Evolutionary conservation across 1,140 invertebrate species (phyloP).

Genomic region (Leptinotarsa texana): DNA sequence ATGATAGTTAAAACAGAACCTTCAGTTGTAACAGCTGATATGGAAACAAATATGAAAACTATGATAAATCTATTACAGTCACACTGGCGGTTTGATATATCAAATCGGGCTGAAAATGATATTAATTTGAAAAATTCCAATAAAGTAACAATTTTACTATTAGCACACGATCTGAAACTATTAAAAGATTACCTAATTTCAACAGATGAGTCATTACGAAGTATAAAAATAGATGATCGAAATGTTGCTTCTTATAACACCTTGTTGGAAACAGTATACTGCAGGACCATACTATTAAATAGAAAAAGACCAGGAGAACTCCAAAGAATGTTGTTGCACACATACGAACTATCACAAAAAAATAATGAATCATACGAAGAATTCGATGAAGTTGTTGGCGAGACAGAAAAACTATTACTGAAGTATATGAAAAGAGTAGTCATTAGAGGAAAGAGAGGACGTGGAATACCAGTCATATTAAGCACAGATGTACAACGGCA

Average conservation of each 20-base stretch:
- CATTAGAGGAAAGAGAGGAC: constrained; percentile 31
- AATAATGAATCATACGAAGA: constrained; percentile 33
- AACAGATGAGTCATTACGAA: constrained; percentile 45
- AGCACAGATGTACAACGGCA: too few relatives aligned
- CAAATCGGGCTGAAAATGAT: constrained; percentile 42
- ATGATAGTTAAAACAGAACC: constrained; percentile 17
- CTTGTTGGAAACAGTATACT: constrained; percentile 35
- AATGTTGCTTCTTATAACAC: constrained; percentile 35
- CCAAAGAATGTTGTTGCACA: constrained; percentile 20
- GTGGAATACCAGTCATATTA: constrained; percentile 32
- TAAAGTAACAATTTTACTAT: constrained; percentile 50
- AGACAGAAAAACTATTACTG: constrained; percentile 33
- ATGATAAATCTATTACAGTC: constrained; percentile 37
- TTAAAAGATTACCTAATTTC: constrained; percentile 46
- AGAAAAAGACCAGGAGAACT: constrained; percentile 36
- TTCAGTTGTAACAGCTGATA: constrained; percentile 29
- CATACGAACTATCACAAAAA: not conserved
- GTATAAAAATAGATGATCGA: constrained; percentile 25
- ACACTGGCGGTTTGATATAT: constrained; percentile 42
- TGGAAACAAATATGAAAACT: constrained; percentile 37
- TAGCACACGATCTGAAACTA: constrained; percentile 51
- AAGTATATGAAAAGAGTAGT: constrained; percentile 30
- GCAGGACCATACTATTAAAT: constrained; percentile 34
- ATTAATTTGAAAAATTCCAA: constrained; percentile 50
- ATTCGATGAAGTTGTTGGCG: constrained; percentile 27